These are phyloP conservation scores for Poeciliopsis turneri DNA, from an alignment of 2,797 vertebrate genomes.

Conservation along the genomic window DNA sequence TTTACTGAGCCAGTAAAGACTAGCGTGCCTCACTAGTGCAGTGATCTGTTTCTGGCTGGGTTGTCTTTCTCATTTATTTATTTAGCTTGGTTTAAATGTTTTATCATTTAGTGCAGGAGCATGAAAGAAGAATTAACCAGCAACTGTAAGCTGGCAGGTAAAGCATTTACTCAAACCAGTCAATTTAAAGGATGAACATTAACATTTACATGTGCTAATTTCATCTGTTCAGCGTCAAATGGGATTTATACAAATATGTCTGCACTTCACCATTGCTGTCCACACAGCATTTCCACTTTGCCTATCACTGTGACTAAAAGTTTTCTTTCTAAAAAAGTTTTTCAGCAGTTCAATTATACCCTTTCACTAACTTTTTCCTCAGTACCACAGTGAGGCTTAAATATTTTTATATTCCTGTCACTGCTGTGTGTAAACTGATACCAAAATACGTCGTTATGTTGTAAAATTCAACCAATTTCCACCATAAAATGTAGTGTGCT, in stretches of 20 bases:
- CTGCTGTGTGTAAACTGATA: neutral
- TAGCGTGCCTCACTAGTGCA: neutral
- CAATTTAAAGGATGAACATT: neutral
- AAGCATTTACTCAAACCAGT: slow-evolving; percentile 2
- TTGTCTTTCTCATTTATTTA: neutral
- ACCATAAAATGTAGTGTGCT: neutral
- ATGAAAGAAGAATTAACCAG: neutral
- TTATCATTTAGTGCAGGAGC: neutral
- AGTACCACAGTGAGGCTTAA: neutral
- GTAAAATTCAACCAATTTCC: neutral
- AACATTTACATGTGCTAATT: slow-evolving; percentile 3
- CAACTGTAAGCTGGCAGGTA: neutral
- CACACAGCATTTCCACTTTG: neutral
- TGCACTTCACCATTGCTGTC: neutral
- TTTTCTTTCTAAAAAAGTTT: neutral
- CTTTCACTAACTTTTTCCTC: neutral
- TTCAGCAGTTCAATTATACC: neutral
- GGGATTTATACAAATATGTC: neutral
- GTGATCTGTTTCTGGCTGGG: neutral
- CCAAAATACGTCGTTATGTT: neutral
- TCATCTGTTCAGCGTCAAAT: neutral
- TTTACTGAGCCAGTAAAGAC: neutral
- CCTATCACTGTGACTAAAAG: neutral
- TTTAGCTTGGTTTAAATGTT: neutral
- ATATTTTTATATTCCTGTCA: neutral